Conservation (phyloP, 2,888 invertebrate species). For the Lochmaea capreae region DNA sequence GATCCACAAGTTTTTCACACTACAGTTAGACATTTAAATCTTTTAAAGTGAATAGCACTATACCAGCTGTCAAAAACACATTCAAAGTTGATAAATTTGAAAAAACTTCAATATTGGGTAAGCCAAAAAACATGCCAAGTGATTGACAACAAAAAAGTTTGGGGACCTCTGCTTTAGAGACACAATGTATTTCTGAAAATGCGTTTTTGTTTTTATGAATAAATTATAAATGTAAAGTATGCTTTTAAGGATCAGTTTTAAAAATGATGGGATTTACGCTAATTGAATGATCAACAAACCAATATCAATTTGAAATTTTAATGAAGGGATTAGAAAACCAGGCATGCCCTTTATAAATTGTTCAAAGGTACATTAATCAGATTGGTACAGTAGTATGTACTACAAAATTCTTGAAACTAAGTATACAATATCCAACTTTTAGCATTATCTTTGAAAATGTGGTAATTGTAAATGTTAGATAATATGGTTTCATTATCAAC, state of each 20-base stretch:
- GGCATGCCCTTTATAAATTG: not conserved
- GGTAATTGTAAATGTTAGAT: slow-evolving; percentile 30
- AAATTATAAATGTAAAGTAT: not conserved
- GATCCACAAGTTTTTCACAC: too few relatives aligned
- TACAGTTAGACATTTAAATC: too few relatives aligned
- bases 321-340: not conserved
- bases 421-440: too few relatives aligned
- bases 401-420: too few relatives aligned
- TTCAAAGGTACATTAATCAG: not conserved
- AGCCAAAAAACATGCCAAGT: too few relatives aligned
- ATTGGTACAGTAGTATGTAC: not conserved
- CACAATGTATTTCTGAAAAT: not conserved
- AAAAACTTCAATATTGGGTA: too few relatives aligned
- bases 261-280: not conserved
- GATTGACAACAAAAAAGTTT: too few relatives aligned
- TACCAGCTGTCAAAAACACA: too few relatives aligned
- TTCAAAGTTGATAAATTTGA: too few relatives aligned
- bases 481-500: slow-evolving; percentile 31
- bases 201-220: not conserved
- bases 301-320: not conserved
- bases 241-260: not conserved
- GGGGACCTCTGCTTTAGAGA: too few relatives aligned
- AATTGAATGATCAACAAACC: not conserved
- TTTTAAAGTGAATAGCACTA: too few relatives aligned
- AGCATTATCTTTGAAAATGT: slow-evolving; percentile 7